Percentiles rank a stretch among this genome's conserved stretches.
phyloP scores from a whole-genome alignment of 2,113 vertebrate genomes.

The Gallinago jamesoni region DNA sequence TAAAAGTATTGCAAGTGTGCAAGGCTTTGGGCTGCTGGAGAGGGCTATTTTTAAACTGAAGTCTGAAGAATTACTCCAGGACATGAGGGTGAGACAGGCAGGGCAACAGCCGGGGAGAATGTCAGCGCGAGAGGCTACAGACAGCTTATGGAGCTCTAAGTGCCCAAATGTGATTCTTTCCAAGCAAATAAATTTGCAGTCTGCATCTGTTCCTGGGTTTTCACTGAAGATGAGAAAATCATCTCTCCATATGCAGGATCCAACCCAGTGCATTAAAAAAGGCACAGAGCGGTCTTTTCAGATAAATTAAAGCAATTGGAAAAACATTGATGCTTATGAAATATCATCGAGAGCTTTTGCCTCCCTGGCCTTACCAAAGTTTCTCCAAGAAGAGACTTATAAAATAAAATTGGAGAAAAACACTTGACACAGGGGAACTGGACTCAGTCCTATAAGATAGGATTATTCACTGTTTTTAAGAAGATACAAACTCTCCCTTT shows the following conservation, averaged over 20 bases:
- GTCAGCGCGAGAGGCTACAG: slow-evolving; percentile 9
- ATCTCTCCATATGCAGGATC: slow-evolving; percentile 44
- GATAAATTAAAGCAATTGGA: slow-evolving; percentile 24
- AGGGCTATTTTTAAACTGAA: slow-evolving; percentile 1
- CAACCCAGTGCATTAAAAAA: slow-evolving; percentile 27
- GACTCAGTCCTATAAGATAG: not conserved
- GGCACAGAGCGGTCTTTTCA: slow-evolving; percentile 11
- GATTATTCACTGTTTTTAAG: not conserved
- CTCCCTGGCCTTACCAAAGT: not conserved
- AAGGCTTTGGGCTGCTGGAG: not conserved
- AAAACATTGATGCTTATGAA: not conserved
- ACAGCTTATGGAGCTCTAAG: slow-evolving; percentile 35
- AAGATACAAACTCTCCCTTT: not conserved
- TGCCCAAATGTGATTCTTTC: slow-evolving; percentile 56
- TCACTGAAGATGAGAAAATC: slow-evolving; percentile 53
- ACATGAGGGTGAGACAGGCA: not conserved
- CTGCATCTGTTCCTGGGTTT: slow-evolving; percentile 54
- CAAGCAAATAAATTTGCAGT: slow-evolving; percentile 53
- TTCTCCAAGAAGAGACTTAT: not conserved
- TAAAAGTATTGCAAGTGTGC: not conserved
- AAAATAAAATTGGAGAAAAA: not conserved
- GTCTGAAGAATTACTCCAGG: not conserved
- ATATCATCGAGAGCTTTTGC: not conserved
- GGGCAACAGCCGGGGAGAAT: slow-evolving; percentile 29
- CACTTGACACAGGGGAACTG: not conserved